Percentiles rank a stretch among this genome's conserved stretches.
phyloP scores from a whole-genome alignment of 1,140 invertebrate genomes.

The Drosophila bifasciata region DNA sequence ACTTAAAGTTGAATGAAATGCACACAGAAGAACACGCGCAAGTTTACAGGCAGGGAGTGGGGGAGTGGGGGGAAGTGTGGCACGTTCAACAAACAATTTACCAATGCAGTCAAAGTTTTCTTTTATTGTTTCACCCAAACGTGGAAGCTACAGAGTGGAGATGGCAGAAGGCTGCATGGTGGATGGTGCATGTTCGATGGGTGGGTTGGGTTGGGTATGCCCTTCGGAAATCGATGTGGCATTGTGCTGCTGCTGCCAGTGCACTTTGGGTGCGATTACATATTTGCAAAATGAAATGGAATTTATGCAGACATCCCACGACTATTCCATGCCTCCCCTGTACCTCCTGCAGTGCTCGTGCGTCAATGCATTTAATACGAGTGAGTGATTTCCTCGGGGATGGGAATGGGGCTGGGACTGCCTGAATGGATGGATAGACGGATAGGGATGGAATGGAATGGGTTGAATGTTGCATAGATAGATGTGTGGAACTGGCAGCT shows the following conservation, averaged over 20 bases:
- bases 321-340: no score
- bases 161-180: no score
- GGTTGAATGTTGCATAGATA: no score
- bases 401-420: no score
- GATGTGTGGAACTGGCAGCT: no score
- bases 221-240: constrained; percentile 40
- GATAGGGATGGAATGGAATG: no score
- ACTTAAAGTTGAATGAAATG: constrained; percentile 47
- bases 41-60: neutral
- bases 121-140: constrained; percentile 28
- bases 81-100: constrained; percentile 71
- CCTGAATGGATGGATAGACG: constrained; percentile 12
- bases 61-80: neutral
- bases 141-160: constrained; percentile 5
- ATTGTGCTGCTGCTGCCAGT: neutral
- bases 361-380: constrained; percentile 43
- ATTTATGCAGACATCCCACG: constrained; percentile 47
- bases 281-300: constrained; percentile 77
- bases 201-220: no score
- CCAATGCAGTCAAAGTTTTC: constrained; percentile 39
- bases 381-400: constrained; percentile 62
- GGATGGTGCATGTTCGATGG: no score
- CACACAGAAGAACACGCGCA: constrained; percentile 7
- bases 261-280: constrained; percentile 71
- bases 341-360: constrained; percentile 5